Percentiles rank a stretch among this genome's conserved stretches.
These are phyloP conservation scores for Engystomops pustulosus DNA, from an alignment of 2,113 vertebrate genomes.

Conservation along the genomic window DNA sequence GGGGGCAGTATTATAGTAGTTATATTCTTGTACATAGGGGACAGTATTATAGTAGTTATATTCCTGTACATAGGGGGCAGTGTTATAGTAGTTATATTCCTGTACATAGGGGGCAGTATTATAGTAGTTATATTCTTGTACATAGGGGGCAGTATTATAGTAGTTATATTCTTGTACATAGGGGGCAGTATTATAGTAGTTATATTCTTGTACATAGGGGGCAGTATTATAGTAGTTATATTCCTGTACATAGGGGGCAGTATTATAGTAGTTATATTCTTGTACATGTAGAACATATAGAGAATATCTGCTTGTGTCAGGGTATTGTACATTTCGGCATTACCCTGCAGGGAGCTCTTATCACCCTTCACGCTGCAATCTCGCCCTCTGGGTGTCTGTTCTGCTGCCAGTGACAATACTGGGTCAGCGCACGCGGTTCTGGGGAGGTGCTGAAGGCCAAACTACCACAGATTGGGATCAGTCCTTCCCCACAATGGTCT, in stretches of 20 bases:
- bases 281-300: background rate
- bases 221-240: constrained; percentile 9
- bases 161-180: background rate
- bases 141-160: too few relatives aligned
- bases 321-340: background rate
- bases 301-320: background rate
- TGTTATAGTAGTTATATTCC: too few relatives aligned
- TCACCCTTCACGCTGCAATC: background rate
- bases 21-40: too few relatives aligned
- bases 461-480: constrained; percentile 78
- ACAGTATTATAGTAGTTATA: too few relatives aligned
- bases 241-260: background rate
- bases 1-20: too few relatives aligned
- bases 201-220: constrained; percentile 2
- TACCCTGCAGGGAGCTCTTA: constrained; percentile 19
- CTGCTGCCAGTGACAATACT: constrained; percentile 80
- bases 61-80: too few relatives aligned
- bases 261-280: constrained; percentile 9
- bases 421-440: constrained; percentile 65
- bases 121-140: too few relatives aligned
- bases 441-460: constrained; percentile 68
- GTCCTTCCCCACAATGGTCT: constrained; percentile 75
- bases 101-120: too few relatives aligned
- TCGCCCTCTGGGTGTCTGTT: constrained; percentile 68
- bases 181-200: background rate